phyloP scores from a whole-genome alignment of 2,113 vertebrate genomes.

The Sterrhoptilus dennistouni region DNA sequence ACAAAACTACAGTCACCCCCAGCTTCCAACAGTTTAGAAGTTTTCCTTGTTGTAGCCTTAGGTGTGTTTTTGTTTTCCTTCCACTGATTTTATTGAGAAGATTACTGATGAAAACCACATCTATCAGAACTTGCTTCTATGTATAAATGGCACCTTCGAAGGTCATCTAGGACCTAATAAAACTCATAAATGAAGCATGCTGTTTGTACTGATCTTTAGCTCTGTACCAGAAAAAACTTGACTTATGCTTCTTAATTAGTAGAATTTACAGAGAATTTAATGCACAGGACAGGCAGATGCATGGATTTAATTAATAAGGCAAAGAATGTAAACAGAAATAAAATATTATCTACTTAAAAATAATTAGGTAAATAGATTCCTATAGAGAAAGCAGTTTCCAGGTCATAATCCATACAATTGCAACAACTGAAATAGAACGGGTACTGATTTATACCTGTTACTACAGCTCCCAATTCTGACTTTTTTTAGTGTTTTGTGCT shows the following conservation, averaged over 20 bases:
- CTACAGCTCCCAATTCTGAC: neutral
- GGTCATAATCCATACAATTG: neutral
- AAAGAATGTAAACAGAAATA: neutral
- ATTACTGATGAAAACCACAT: neutral
- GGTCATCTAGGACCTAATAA: neutral
- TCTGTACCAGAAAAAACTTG: neutral
- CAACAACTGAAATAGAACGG: neutral
- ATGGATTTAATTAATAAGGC: neutral
- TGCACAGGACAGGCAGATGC: neutral
- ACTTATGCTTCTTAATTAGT: neutral
- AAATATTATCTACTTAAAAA: slow-evolving; percentile 25
- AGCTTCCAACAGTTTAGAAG: neutral
- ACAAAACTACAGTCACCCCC: neutral
- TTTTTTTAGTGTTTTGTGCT: neutral
- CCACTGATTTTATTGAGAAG: neutral
- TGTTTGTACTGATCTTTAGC: neutral
- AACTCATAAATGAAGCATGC: neutral
- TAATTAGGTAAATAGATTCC: neutral
- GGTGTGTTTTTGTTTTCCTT: neutral
- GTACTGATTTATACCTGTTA: neutral
- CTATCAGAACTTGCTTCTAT: neutral
- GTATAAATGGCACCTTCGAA: neutral
- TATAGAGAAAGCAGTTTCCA: neutral
- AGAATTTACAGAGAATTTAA: slow-evolving; percentile 1
- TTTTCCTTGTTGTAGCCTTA: neutral